phyloP scores from a whole-genome alignment of 1,140 invertebrate genomes.

The Apis laboriosa region DNA sequence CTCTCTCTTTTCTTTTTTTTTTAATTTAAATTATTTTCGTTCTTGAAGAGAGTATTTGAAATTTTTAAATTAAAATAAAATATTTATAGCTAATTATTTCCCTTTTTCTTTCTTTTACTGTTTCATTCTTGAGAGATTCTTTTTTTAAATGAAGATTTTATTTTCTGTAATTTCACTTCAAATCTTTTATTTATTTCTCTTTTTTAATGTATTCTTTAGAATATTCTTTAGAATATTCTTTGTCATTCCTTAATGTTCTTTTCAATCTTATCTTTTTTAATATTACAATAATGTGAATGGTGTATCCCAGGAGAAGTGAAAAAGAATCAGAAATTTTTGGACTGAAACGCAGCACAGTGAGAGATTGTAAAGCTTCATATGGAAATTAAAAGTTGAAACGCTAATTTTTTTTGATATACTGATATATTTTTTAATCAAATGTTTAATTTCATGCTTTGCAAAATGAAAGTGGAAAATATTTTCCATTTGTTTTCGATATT shows the following conservation, averaged over 20 bases:
- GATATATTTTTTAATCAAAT: not conserved
- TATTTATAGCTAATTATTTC: not conserved
- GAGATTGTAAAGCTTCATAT: not conserved
- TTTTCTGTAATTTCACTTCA: too few relatives aligned
- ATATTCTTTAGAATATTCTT: too few relatives aligned
- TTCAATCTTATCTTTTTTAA: too few relatives aligned
- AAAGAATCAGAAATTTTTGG: conserved; percentile 5
- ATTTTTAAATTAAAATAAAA: not conserved
- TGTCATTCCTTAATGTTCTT: too few relatives aligned
- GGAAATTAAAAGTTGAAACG: conserved; percentile 6
- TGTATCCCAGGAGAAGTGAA: too few relatives aligned
- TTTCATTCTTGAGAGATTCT: too few relatives aligned
- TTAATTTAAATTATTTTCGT: not conserved
- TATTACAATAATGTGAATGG: too few relatives aligned
- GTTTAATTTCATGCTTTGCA: not conserved
- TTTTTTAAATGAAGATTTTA: too few relatives aligned
- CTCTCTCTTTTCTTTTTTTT: too few relatives aligned
- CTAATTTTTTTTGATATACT: not conserved
- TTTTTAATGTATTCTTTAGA: too few relatives aligned
- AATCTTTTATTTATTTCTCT: too few relatives aligned
- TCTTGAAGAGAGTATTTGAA: not conserved
- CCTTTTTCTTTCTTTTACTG: not conserved
- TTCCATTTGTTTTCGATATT: not conserved
- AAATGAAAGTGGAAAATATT: not conserved
- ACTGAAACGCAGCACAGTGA: not conserved